A percentile compares a stretch with the other conserved stretches of the same genome.
Evolutionary conservation across 2,888 invertebrate species (phyloP).

Genomic region (Ashinkailepas kermadecensis): DNA sequence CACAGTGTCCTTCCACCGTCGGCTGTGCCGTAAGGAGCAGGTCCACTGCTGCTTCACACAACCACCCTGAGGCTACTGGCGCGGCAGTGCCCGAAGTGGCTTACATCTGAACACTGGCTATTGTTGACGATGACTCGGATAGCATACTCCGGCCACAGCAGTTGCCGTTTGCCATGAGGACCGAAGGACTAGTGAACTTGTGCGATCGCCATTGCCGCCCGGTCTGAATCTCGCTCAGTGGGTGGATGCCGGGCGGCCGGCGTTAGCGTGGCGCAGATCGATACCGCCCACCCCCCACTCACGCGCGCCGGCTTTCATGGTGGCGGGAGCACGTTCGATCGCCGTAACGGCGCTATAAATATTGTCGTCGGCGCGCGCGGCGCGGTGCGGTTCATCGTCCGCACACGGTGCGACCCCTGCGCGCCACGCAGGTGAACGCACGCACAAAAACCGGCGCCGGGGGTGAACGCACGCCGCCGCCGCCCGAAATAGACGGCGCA

Average conservation of each 20-base stretch:
- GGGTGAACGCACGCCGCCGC: not conserved
- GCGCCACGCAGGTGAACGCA: conserved; percentile 8
- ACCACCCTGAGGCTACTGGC: no score
- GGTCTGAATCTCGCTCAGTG: no score
- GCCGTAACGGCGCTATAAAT: not conserved
- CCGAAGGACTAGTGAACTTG: not conserved
- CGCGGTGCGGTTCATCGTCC: not conserved
- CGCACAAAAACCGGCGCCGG: conserved; percentile 4
- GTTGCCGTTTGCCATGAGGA: no score
- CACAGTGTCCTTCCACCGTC: no score
- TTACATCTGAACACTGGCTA: not conserved
- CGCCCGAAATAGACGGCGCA: not conserved
- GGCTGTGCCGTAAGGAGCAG: no score
- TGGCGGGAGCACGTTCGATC: not conserved
- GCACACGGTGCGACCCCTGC: not conserved
- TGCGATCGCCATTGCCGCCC: not conserved
- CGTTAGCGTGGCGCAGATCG: not conserved
- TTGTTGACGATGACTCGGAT: not conserved
- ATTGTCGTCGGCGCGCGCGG: not conserved
- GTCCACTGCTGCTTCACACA: no score
- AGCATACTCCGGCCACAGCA: no score
- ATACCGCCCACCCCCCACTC: not conserved
- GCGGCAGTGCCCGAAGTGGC: no score
- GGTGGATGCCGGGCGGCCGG: no score
- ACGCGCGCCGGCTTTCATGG: no score